phyloP scores from a whole-genome alignment of 1,140 invertebrate species.

The Drosophila ironensis region DNA sequence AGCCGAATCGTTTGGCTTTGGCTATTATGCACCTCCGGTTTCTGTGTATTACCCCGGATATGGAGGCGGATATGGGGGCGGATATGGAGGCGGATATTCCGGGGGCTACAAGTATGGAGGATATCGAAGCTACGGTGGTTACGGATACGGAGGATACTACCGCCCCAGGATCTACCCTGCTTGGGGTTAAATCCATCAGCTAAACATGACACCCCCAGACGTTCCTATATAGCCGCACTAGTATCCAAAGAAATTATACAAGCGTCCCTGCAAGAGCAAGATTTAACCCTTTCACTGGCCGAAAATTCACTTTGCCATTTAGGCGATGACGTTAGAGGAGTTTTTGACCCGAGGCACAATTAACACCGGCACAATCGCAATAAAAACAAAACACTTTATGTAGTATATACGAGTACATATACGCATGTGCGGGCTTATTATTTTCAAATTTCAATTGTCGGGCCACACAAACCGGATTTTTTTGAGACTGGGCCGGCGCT shows the following conservation, averaged over 20 bases:
- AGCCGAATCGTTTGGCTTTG: conserved; percentile 46
- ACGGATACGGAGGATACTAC: conserved; percentile 33
- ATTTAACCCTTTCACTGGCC: conserved; percentile 47
- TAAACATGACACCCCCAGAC: not conserved
- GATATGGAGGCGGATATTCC: conserved; percentile 18
- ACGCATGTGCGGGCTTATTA: conserved; percentile 45
- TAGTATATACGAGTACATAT: conserved; percentile 7
- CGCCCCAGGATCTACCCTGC: conserved; percentile 59
- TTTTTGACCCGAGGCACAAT: conserved; percentile 66
- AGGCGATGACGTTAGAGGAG: conserved; percentile 54
- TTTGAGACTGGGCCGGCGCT: conserved; percentile 33
- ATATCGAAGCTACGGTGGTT: conserved; percentile 38
- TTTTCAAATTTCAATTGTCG: conserved; percentile 49
- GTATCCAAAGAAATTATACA: conserved; percentile 43
- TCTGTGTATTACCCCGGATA: conserved; percentile 47
- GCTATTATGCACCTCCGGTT: conserved; percentile 45
- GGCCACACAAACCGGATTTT: conserved; percentile 51
- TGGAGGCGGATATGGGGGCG: conserved; percentile 12
- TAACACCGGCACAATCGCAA: conserved; percentile 48
- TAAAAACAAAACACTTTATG: conserved; percentile 38
- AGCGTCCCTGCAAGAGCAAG: conserved; percentile 4
- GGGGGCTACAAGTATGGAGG: conserved; percentile 53
- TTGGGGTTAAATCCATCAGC: conserved; percentile 26
- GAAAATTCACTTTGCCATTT: conserved; percentile 7
- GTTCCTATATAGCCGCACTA: conserved; percentile 11